A percentile compares a stretch with the other conserved stretches of the same genome.
Evolutionary conservation across 2,797 vertebrate species (phyloP).

Genomic region (Scolopax rusticola): DNA sequence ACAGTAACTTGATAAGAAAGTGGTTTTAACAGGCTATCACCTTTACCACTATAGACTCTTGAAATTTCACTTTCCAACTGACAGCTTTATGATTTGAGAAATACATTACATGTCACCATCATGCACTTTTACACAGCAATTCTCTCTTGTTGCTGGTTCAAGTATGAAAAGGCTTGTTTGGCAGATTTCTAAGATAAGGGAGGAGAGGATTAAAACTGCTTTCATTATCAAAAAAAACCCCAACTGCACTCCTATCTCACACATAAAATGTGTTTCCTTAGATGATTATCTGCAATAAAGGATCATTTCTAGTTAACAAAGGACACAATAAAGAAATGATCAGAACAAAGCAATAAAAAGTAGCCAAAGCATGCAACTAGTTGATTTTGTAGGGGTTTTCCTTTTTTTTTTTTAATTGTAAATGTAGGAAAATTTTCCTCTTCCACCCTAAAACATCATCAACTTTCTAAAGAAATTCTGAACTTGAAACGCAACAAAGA

Average conservation of each 20-base stretch:
- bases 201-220: not conserved
- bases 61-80: not conserved
- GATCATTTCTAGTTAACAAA: not conserved
- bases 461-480: not conserved
- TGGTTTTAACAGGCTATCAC: not conserved
- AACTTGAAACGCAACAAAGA: not conserved
- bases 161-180: not conserved
- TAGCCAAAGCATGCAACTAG: not conserved
- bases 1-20: not conserved
- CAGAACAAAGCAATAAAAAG: not conserved
- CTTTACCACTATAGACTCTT: not conserved
- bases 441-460: not conserved
- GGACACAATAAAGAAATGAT: not conserved
- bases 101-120: not conserved
- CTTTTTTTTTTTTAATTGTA: not conserved
- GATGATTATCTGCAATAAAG: not conserved
- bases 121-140: not conserved
- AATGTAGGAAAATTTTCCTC: not conserved
- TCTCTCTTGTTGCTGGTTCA: not conserved
- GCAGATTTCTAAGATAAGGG: not conserved
- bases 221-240: not conserved
- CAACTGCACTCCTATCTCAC: fast-evolving
- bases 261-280: not conserved
- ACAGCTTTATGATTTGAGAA: not conserved
- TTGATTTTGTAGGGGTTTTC: not conserved